Conservation (phyloP, 2,888 invertebrate species). For the Macrophya annulata region DNA sequence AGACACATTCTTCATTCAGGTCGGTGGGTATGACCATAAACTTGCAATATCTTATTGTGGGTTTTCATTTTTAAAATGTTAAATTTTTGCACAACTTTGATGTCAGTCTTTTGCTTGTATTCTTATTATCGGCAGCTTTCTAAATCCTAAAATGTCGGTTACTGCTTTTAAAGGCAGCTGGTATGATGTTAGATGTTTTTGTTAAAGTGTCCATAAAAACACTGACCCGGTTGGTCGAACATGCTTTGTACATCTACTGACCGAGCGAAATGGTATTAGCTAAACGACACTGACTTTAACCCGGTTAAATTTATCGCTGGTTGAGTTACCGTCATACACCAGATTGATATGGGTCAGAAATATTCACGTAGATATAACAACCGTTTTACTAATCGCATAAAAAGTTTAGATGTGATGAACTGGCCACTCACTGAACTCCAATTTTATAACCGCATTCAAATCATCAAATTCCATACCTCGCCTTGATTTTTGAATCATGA, state of each 20-base stretch:
- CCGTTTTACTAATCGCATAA: not conserved
- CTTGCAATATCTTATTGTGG: not conserved
- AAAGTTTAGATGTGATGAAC: not conserved
- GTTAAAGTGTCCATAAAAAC: constrained; percentile 14
- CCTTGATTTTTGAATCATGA: not conserved
- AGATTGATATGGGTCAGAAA: not conserved
- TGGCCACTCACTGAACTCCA: not conserved
- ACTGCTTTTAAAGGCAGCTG: not conserved
- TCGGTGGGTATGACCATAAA: constrained; percentile 58
- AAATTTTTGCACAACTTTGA: not conserved
- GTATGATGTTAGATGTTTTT: not conserved
- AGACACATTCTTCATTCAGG: constrained; percentile 72
- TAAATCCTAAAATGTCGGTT: not conserved
- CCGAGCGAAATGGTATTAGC: not conserved
- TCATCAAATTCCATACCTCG: not conserved
- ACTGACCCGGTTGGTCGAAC: constrained; percentile 12
- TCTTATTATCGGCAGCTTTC: not conserved
- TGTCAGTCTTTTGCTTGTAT: not conserved
- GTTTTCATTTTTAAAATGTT: not conserved
- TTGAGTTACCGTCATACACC: not conserved
- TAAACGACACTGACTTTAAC: constrained; percentile 14
- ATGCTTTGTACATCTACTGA: not conserved
- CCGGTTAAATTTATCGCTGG: constrained; percentile 12
- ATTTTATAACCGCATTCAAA: not conserved
- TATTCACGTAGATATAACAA: not conserved